A percentile compares a stretch with the other conserved stretches of the same genome.
Evolutionary conservation across 2,797 vertebrate species (phyloP).

Genomic region (Crax fasciolata): DNA sequence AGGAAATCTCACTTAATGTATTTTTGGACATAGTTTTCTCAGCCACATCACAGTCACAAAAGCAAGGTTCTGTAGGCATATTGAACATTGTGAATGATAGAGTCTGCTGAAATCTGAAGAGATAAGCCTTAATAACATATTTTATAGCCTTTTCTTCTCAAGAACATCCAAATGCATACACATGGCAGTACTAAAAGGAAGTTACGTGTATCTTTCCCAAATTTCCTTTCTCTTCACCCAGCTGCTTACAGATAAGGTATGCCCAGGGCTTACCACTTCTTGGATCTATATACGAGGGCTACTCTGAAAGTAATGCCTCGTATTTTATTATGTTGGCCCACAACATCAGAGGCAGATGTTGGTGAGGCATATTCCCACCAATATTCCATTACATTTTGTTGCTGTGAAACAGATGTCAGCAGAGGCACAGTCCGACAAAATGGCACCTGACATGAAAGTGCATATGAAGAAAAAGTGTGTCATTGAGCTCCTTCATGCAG

Average conservation of each 20-base stretch:
- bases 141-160: conserved; percentile 56
- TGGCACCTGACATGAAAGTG: too few relatives aligned
- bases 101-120: conserved; percentile 24
- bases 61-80: conserved; percentile 38
- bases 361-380: too few relatives aligned
- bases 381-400: too few relatives aligned
- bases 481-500: too few relatives aligned
- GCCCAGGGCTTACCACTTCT: neutral
- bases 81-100: conserved; percentile 38
- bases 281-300: neutral
- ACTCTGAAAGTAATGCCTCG: too few relatives aligned
- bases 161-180: conserved; percentile 39
- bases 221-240: conserved; percentile 7
- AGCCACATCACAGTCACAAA: conserved; percentile 25
- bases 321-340: too few relatives aligned
- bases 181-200: neutral
- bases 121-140: conserved; percentile 51
- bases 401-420: too few relatives aligned
- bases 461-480: too few relatives aligned
- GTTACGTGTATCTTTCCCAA: neutral
- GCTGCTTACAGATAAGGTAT: neutral
- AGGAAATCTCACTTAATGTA: conserved; percentile 53
- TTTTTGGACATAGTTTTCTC: conserved; percentile 41
- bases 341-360: too few relatives aligned
- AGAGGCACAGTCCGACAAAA: too few relatives aligned